Evolutionary conservation across 2,888 invertebrate species (phyloP).

Genomic region (Gymnosoma rotundatum): DNA sequence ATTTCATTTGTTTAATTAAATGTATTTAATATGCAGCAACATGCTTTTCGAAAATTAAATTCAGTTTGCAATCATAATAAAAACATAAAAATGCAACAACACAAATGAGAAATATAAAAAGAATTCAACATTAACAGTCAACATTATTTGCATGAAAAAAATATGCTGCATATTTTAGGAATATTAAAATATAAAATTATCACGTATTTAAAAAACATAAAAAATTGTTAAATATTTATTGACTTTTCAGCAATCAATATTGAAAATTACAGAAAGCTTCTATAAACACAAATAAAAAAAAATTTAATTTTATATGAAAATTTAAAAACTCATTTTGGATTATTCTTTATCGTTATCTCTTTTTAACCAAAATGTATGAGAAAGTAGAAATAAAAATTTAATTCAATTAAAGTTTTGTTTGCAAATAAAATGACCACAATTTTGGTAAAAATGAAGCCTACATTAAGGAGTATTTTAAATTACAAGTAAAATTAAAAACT

Average conservation of each 20-base stretch:
- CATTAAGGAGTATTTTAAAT: too few species aligned
- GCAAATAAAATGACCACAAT: too few species aligned
- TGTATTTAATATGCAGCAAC: constrained; percentile 63
- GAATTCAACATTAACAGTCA: background rate
- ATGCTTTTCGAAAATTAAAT: constrained; percentile 50
- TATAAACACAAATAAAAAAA: background rate
- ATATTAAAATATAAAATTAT: constrained; percentile 22
- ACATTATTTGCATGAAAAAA: background rate
- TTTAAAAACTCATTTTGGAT: too few species aligned
- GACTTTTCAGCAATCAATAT: constrained; percentile 17
- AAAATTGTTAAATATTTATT: constrained; percentile 19
- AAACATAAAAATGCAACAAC: background rate
- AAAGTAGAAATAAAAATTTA: too few species aligned
- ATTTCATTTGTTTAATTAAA: constrained; percentile 64
- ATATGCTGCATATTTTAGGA: constrained; percentile 28
- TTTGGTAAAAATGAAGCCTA: too few species aligned
- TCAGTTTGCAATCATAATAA: constrained; percentile 32
- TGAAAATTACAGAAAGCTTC: background rate
- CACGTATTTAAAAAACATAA: constrained; percentile 37
- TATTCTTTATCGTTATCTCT: too few species aligned
- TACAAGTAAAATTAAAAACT: too few species aligned
- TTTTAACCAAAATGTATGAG: too few species aligned
- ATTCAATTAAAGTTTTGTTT: too few species aligned
- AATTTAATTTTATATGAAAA: too few species aligned
- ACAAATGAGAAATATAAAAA: background rate